Conservation (phyloP, 2,113 vertebrate species). For the Protobothrops mucrosquamatus region DNA sequence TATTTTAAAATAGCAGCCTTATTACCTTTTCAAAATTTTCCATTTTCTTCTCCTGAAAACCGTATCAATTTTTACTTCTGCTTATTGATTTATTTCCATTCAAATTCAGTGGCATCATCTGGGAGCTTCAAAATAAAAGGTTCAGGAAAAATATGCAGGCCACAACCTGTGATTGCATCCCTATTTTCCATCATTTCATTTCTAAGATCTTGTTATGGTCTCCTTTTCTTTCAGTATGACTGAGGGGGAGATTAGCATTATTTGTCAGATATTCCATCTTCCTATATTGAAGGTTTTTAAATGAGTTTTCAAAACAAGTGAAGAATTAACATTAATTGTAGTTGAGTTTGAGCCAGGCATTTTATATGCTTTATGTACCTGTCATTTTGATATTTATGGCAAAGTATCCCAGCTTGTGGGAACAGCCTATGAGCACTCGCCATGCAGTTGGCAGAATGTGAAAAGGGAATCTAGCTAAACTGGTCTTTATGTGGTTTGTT, state of each 20-base stretch:
- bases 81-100: not conserved
- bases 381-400: not conserved
- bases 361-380: not conserved
- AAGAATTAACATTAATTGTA: not conserved
- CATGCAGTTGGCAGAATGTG: not conserved
- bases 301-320: not conserved
- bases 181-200: not conserved
- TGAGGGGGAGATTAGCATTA: not conserved
- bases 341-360: conserved; percentile 13
- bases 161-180: not conserved
- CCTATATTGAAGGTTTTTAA: not conserved
- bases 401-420: not conserved
- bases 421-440: not conserved
- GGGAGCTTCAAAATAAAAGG: not conserved
- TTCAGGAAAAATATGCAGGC: not conserved
- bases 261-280: not conserved
- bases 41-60: not conserved
- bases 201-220: not conserved
- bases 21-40: not conserved
- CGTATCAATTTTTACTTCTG: not conserved
- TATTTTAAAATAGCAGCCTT: not conserved
- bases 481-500: not conserved
- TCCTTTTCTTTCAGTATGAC: not conserved
- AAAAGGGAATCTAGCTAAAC: not conserved
- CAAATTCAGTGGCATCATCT: not conserved